Evolutionary conservation across 1,140 invertebrate species (phyloP).

Genomic region (Cyphomyrmex costatus): DNA sequence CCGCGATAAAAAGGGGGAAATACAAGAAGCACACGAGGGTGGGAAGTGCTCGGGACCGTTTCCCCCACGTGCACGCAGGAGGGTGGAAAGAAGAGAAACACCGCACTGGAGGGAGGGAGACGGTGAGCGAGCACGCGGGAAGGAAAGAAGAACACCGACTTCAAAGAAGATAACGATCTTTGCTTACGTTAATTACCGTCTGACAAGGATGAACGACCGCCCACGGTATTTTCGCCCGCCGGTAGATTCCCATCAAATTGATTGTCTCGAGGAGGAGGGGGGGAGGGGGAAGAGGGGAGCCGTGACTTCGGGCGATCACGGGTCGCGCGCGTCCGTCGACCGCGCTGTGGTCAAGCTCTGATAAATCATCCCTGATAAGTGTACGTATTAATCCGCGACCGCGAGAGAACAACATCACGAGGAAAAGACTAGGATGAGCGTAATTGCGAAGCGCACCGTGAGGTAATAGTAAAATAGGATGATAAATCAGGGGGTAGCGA

Average conservation of each 20-base stretch:
- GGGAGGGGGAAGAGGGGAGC: not conserved
- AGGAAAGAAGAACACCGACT: conserved; percentile 43
- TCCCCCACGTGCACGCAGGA: conserved; percentile 34
- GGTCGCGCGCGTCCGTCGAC: conserved; percentile 62
- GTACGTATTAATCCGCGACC: conserved; percentile 61
- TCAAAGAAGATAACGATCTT: conserved; percentile 70
- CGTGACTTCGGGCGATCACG: conserved; percentile 58
- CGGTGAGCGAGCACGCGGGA: not conserved
- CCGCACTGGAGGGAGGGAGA: conserved; percentile 17
- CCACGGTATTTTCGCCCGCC: conserved; percentile 62
- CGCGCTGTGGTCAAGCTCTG: conserved; percentile 39
- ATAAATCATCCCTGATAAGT: conserved; percentile 68
- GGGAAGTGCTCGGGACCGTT: conserved; percentile 39
- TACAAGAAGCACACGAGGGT: conserved; percentile 37
- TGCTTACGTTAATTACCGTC: conserved; percentile 74
- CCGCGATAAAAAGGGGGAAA: conserved; percentile 31
- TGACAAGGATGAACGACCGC: conserved; percentile 75
- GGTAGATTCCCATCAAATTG: conserved; percentile 75
- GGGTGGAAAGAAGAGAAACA: conserved; percentile 53
- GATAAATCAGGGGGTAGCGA: conserved; percentile 62
- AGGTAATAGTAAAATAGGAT: conserved; percentile 68
- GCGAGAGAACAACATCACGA: conserved; percentile 19
- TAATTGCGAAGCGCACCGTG: conserved; percentile 46
- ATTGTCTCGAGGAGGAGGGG: conserved; percentile 54
- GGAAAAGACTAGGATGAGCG: conserved; percentile 1